Evolutionary conservation across 2,888 invertebrate genomes (phyloP).

Genomic region (Harpalus rufipes): DNA sequence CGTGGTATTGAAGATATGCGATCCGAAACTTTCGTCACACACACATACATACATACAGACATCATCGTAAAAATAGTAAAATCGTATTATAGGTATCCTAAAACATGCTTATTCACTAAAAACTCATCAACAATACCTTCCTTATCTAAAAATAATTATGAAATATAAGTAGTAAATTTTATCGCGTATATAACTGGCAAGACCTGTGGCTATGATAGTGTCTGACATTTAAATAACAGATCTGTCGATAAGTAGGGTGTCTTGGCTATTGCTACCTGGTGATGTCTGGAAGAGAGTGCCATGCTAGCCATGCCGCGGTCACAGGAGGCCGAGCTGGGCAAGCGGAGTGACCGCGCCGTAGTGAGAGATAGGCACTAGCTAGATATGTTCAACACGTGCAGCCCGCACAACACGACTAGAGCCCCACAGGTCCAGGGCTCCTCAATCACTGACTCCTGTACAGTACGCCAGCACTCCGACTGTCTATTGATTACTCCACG

Average conservation of each 20-base stretch:
- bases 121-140: no score
- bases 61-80: no score
- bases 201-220: no score
- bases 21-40: no score
- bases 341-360: background rate
- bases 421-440: background rate
- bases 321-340: constrained; percentile 12
- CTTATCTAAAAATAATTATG: no score
- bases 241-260: background rate
- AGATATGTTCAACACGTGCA: background rate
- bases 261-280: constrained; percentile 5
- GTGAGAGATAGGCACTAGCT: background rate
- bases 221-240: no score
- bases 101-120: no score
- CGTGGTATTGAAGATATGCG: no score
- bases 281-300: constrained; percentile 14
- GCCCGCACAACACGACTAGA: background rate
- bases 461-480: background rate
- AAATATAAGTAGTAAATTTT: no score
- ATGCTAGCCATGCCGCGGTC: constrained; percentile 20
- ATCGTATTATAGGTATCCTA: no score
- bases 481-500: background rate
- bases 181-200: no score
- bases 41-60: no score
- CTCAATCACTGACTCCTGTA: background rate